phyloP scores from a whole-genome alignment of 2,797 vertebrate species.

The Allobates femoralis region DNA sequence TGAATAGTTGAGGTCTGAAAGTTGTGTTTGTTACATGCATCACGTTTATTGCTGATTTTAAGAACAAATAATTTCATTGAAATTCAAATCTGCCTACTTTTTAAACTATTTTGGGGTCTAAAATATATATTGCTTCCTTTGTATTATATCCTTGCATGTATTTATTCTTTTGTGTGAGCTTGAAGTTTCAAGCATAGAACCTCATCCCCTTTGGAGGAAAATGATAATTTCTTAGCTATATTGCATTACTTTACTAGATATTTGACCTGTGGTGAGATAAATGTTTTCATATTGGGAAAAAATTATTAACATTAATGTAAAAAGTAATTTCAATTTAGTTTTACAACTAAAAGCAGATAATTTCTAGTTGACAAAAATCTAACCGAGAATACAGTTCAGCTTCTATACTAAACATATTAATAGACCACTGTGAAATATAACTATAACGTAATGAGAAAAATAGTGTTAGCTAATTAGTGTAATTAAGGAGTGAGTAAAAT shows the following conservation, averaged over 20 bases:
- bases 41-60: too few species aligned
- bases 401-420: not conserved
- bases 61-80: too few species aligned
- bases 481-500: not conserved
- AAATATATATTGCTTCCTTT: too few species aligned
- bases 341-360: not conserved
- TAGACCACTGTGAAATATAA: not conserved
- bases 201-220: not conserved
- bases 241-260: not conserved
- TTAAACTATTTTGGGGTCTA: too few species aligned
- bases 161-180: not conserved
- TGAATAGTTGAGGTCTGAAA: too few species aligned
- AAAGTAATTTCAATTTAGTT: not conserved
- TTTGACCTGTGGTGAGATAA: not conserved
- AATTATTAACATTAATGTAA: not conserved
- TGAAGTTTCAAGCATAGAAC: not conserved
- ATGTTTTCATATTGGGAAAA: not conserved
- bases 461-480: not conserved
- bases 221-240: not conserved
- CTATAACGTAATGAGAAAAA: not conserved
- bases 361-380: not conserved
- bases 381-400: constrained; percentile 1
- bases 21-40: too few species aligned
- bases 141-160: too few species aligned
- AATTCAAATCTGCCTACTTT: too few species aligned